Evolutionary conservation across 2,797 vertebrate species (phyloP), one percentile per base, ranked within the genome.

Genomic region (Acestrorhynchus altus): DNA sequence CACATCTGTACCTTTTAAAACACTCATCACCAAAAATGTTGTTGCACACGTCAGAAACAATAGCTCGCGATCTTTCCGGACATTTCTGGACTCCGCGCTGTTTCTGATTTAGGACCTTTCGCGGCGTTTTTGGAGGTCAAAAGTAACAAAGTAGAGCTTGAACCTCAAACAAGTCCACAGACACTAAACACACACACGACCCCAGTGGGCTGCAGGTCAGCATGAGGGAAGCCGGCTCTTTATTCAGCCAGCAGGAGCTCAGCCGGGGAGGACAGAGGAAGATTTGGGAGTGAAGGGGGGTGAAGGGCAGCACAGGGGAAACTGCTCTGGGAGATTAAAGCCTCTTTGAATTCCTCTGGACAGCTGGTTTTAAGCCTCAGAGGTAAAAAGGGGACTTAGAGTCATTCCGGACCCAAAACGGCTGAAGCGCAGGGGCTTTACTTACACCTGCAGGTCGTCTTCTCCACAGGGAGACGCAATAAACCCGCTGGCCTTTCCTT

Each of bases 311-410:
- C 18, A 35, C 31, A 46, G 59, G 56, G 73, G 54, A 64, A 76
- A 47, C 42, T 54, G 59, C 57, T 76, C 18, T 40, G 40, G 31
- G 74, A 86, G 84, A 90, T 85, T 81, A 89, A 86, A 90, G 86
- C 66, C 60, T 49, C 15, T 28, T 74, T 65, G 82, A 86, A 89
- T 84, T 84, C 79, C 76, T 72, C 57, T 12, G 72, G 78, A 85
- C 84, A 87, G 81, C 79, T 88, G 88, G 82, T 85, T 85, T 83
- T 83, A 84, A 79, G 83, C 78, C 79, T 60, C 24, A 9, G 64
- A 81, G 57, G 42, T 73, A 74, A 78, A 72, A 61, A 57, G 35
- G 76, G 44, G 72, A 73, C 65, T 86, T 77, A 83, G 79, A 77
- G 78, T 84, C 81, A 83, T 49, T 83, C 70, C 74, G 59, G 64